A percentile compares a stretch with the other conserved stretches of the same genome.
Evolutionary conservation across 2,113 vertebrate species (phyloP).

Genomic region (Otocyon megalotis): DNA sequence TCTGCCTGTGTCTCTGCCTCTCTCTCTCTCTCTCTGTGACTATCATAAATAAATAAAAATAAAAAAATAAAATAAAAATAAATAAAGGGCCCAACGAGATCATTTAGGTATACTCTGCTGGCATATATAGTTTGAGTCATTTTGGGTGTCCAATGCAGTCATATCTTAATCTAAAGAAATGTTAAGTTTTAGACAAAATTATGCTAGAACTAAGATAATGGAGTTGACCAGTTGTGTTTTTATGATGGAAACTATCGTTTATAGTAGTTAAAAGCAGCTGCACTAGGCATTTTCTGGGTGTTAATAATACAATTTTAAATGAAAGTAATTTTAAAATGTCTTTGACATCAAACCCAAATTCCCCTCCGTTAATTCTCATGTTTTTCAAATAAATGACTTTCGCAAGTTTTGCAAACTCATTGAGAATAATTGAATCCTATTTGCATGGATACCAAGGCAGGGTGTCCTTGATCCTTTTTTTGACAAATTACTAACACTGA

Average conservation of each 20-base stretch:
- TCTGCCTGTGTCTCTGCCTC: too few relatives aligned
- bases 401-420: conserved; percentile 40
- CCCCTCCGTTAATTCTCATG: not conserved
- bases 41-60: too few relatives aligned
- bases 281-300: not conserved
- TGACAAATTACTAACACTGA: conserved; percentile 22
- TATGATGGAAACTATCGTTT: not conserved
- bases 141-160: not conserved
- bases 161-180: not conserved
- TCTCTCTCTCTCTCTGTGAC: too few relatives aligned
- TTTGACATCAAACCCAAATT: conserved; percentile 14
- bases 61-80: too few relatives aligned
- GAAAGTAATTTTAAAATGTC: conserved; percentile 5
- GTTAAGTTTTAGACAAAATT: not conserved
- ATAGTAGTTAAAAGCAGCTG: not conserved
- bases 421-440: not conserved
- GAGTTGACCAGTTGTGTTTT: not conserved
- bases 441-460: conserved; percentile 51
- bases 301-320: conserved; percentile 52
- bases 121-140: not conserved
- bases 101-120: not conserved
- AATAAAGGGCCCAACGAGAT: not conserved
- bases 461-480: not conserved
- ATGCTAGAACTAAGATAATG: not conserved
- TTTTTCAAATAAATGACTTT: conserved; percentile 56